phyloP scores from a whole-genome alignment of 2,797 vertebrate genomes.

The Manis pentadactyla region DNA sequence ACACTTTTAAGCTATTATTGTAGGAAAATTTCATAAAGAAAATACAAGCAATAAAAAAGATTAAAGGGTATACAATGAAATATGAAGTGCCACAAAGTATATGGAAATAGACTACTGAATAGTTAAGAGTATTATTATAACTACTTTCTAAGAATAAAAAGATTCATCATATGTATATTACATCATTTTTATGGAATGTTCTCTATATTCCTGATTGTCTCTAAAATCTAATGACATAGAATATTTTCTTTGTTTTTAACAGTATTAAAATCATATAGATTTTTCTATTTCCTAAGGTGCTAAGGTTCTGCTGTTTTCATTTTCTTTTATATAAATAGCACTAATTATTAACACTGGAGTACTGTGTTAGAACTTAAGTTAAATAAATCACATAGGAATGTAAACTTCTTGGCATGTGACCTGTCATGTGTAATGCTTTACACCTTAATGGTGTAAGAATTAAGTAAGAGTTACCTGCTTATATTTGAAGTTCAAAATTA shows the following conservation, averaged over 20 bases:
- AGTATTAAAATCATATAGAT: background rate
- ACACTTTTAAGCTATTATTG: background rate
- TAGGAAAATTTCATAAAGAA: background rate
- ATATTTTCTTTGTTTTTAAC: background rate
- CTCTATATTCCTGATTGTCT: background rate
- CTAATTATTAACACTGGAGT: background rate
- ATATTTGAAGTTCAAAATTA: background rate
- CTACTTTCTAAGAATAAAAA: conserved; percentile 30
- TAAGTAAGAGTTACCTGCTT: background rate
- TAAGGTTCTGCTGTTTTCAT: background rate
- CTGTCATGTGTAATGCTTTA: background rate
- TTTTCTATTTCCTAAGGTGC: background rate
- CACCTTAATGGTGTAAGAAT: background rate
- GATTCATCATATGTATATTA: background rate
- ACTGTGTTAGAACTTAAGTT: background rate
- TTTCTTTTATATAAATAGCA: background rate
- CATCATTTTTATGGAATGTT: background rate
- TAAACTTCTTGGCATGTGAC: background rate
- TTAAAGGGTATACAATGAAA: background rate
- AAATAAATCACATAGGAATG: background rate
- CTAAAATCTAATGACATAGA: background rate
- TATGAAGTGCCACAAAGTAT: background rate
- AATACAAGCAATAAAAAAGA: background rate
- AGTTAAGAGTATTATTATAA: background rate
- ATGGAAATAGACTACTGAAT: background rate